Conservation (phyloP, 64 coral and sea anemone genomes). For the Acropora yongei region DNA sequence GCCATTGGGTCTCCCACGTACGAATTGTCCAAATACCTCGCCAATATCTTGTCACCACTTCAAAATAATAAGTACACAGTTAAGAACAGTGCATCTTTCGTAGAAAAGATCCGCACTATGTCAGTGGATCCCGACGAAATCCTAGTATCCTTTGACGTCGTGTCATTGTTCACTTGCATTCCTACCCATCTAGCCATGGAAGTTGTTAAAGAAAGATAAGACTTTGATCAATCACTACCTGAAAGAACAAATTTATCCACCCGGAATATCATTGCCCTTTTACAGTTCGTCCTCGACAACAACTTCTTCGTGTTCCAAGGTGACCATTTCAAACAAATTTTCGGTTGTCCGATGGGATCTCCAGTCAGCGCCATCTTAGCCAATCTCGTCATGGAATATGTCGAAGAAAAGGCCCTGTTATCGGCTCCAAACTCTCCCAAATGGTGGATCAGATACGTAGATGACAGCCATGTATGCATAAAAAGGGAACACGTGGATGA, state of each 20-base stretch:
- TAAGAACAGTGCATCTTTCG: constrained; percentile 48
- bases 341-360: constrained; percentile 23
- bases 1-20: constrained; percentile 45
- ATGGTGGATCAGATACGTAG: not conserved
- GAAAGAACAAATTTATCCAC: too few species aligned
- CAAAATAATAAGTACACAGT: constrained; percentile 53
- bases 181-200: constrained; percentile 37
- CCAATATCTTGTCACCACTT: constrained; percentile 55
- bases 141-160: not conserved
- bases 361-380: constrained; percentile 49
- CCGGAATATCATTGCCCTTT: too few species aligned
- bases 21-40: constrained; percentile 51
- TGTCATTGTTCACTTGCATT: not conserved
- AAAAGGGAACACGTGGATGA: too few species aligned
- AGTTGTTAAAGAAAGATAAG: constrained; percentile 54
- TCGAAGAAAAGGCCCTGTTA: constrained; percentile 29
- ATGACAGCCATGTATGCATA: too few species aligned
- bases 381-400: constrained; percentile 46
- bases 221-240: not conserved
- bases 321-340: too few species aligned
- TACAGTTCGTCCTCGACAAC: too few species aligned
- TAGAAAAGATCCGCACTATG: constrained; percentile 33
- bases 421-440: constrained; percentile 34
- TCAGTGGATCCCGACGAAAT: constrained; percentile 21
- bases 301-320: too few species aligned